phyloP scores from a whole-genome alignment of 2,888 invertebrate species.

The Dinocampus coccinellae region DNA sequence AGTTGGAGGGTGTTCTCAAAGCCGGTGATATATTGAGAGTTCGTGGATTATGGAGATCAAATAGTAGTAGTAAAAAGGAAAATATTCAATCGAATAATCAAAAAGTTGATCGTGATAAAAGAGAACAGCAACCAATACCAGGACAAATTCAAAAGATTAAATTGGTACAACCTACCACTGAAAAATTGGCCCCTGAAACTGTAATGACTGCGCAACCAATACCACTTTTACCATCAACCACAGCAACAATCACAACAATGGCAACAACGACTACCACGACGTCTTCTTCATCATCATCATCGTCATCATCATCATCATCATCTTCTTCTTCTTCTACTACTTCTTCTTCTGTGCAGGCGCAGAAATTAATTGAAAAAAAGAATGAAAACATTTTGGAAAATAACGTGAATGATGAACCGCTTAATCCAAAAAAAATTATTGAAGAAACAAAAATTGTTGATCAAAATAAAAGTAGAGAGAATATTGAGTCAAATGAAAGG shows the following conservation, averaged over 20 bases:
- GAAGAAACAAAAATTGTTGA: conserved; percentile 61
- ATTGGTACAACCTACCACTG: conserved; percentile 58
- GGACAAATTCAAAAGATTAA: conserved; percentile 67
- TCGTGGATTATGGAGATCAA: conserved; percentile 80
- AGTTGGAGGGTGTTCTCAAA: conserved; percentile 82
- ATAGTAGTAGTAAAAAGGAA: conserved; percentile 61
- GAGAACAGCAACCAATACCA: conserved; percentile 56
- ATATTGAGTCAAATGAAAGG: conserved; percentile 53
- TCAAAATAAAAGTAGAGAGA: conserved; percentile 63
- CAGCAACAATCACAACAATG: conserved; percentile 63
- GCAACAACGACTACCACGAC: conserved; percentile 41
- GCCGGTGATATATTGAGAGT: conserved; percentile 87
- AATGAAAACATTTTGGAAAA: conserved; percentile 43
- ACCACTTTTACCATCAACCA: conserved; percentile 55
- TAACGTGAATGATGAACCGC: conserved; percentile 37
- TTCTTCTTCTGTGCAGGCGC: conserved; percentile 37
- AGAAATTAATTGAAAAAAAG: conserved; percentile 42
- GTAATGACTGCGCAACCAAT: conserved; percentile 63
- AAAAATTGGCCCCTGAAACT: conserved; percentile 45
- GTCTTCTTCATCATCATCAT: too few relatives aligned
- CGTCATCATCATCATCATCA: too few relatives aligned
- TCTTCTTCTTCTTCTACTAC: too few relatives aligned
- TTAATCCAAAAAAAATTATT: conserved; percentile 49
- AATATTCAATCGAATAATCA: conserved; percentile 70
- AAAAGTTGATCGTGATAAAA: conserved; percentile 71